Percentiles rank a stretch among this genome's conserved stretches.
Conservation (phyloP, 2,797 vertebrate species). For the Periparus ater region DNA sequence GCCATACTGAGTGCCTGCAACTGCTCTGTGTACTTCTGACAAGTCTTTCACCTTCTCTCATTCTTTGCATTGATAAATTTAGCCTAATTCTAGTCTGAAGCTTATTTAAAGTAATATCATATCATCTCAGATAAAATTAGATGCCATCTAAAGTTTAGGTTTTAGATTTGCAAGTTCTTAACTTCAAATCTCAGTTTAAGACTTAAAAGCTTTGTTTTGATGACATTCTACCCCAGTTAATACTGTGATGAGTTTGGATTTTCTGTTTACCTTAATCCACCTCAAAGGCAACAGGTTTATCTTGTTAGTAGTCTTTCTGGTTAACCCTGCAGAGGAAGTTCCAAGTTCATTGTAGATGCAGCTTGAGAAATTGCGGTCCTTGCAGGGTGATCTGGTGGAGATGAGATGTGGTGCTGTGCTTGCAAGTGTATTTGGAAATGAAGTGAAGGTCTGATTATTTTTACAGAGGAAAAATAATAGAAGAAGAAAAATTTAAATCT, state of each 20-base stretch:
- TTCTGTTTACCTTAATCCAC: neutral
- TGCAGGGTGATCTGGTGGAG: fast-evolving
- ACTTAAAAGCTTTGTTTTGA: neutral
- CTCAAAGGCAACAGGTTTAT: neutral
- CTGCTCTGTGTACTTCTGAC: neutral
- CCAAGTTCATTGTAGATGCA: neutral
- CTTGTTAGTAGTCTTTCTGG: neutral
- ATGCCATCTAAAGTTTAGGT: neutral
- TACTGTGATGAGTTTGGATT: neutral
- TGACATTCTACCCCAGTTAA: neutral
- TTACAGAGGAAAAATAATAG: neutral
- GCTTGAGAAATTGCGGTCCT: neutral
- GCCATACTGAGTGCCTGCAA: neutral
- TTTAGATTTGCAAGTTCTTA: neutral
- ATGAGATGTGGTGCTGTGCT: neutral
- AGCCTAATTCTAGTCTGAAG: neutral
- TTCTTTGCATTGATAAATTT: neutral
- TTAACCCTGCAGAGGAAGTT: neutral
- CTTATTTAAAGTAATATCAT: neutral
- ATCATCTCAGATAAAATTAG: neutral
- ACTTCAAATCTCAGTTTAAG: neutral
- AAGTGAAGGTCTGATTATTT: neutral
- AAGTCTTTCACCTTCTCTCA: neutral
- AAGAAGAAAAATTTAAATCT: neutral
- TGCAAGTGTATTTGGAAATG: neutral